These are phyloP conservation scores for Brachionichthys hirsutus DNA, from an alignment of 2,113 vertebrate species.

Conservation along the genomic window DNA sequence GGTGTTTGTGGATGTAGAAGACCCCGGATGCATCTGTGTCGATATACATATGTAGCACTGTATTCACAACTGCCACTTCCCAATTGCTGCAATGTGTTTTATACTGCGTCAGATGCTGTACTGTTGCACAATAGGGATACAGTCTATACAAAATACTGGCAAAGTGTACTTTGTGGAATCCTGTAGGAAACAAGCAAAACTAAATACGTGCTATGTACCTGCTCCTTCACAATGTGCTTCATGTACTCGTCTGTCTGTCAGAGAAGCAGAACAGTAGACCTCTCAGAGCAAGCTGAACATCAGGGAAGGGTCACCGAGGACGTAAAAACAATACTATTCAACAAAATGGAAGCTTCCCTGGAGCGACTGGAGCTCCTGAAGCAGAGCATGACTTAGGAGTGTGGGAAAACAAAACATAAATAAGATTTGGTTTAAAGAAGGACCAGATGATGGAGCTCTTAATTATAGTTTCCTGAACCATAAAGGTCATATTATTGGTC, in stretches of 20 bases:
- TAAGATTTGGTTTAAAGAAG: too few relatives aligned
- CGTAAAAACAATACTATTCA: constrained; percentile 31
- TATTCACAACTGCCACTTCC: constrained; percentile 2
- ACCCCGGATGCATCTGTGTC: constrained; percentile 24
- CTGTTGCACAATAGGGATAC: background rate
- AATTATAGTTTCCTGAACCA: too few relatives aligned
- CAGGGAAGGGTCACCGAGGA: constrained; percentile 21
- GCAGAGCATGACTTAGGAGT: background rate
- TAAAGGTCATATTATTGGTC: too few relatives aligned
- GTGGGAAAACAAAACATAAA: too few relatives aligned
- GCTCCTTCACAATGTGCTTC: background rate
- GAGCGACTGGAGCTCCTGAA: background rate
- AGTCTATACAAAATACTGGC: background rate
- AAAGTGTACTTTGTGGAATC: background rate
- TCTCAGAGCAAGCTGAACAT: constrained; percentile 12
- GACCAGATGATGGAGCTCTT: too few relatives aligned
- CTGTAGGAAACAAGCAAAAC: background rate
- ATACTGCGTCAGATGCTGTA: background rate
- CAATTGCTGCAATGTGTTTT: background rate
- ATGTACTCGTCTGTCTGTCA: background rate
- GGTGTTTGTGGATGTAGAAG: constrained; percentile 19
- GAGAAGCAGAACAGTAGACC: background rate
- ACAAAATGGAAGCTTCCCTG: constrained; percentile 3
- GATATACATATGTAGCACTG: constrained; percentile 24
- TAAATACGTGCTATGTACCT: too few relatives aligned